These are phyloP conservation scores for Maconellicoccus hirsutus DNA, from an alignment of 1,140 invertebrate genomes.

Conservation along the genomic window DNA sequence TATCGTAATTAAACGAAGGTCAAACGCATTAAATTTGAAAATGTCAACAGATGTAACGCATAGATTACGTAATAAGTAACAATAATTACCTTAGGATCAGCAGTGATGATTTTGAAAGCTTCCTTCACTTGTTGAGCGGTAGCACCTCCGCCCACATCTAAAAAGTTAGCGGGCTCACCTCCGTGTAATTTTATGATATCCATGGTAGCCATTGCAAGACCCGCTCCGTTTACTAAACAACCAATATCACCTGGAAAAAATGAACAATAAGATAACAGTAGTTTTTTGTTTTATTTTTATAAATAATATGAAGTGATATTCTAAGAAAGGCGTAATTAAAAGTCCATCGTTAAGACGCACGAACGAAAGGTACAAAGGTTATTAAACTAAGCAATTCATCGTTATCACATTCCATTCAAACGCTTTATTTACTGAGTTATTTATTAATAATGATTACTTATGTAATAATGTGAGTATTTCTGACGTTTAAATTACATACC, in stretches of 20 bases:
- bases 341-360: too few species aligned
- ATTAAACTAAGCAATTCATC: background rate
- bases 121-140: slow-evolving; percentile 82
- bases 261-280: background rate
- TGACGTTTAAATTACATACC: slow-evolving; percentile 52
- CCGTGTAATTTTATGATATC: slow-evolving; percentile 91
- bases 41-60: background rate
- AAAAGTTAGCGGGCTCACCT: slow-evolving; percentile 87
- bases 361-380: background rate
- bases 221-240: slow-evolving; percentile 82
- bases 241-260: slow-evolving; percentile 37
- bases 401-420: background rate
- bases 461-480: too few species aligned
- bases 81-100: slow-evolving; percentile 44
- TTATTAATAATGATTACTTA: background rate
- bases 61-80: background rate
- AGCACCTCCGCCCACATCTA: slow-evolving; percentile 94
- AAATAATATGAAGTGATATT: too few species aligned
- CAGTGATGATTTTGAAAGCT: slow-evolving; percentile 87
- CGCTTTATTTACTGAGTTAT: background rate
- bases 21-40: background rate
- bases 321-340: too few species aligned
- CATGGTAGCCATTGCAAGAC: slow-evolving; percentile 99
- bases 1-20: background rate
- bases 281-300: background rate